phyloP scores from a whole-genome alignment of 1,140 invertebrate genomes.

The Drosophila suzukii region DNA sequence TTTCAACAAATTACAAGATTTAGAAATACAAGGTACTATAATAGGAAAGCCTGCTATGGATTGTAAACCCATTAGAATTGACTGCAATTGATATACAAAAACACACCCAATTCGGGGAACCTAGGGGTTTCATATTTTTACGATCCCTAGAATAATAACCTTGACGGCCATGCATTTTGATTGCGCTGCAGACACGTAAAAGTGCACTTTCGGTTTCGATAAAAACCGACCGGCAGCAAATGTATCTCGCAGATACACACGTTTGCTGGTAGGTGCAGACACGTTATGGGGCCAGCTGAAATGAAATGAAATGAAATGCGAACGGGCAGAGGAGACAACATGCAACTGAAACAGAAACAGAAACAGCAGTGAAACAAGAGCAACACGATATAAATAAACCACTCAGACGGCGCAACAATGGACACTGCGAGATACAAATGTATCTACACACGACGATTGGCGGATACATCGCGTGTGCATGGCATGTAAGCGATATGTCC shows the following conservation, averaged over 20 bases:
- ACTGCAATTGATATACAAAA: too few species aligned
- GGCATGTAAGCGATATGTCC: constrained; percentile 45
- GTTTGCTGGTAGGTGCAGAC: constrained; percentile 2
- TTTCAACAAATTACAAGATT: too few species aligned
- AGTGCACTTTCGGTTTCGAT: constrained; percentile 69
- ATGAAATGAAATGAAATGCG: constrained; percentile 69
- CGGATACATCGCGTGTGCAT: constrained; percentile 53
- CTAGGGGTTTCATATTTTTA: neutral
- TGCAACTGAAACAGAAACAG: constrained; percentile 35
- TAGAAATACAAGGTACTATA: too few species aligned
- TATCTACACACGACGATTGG: constrained; percentile 56
- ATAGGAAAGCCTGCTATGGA: too few species aligned
- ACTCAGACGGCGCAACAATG: constrained; percentile 36
- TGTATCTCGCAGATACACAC: constrained; percentile 41
- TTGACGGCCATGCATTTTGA: neutral
- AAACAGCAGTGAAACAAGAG: constrained; percentile 33
- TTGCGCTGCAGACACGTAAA: constrained; percentile 5
- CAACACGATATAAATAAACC: constrained; percentile 52
- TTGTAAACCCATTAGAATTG: neutral
- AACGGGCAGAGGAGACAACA: constrained; percentile 36
- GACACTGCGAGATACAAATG: constrained; percentile 41
- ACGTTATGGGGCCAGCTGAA: constrained; percentile 68
- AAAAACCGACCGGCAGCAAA: constrained; percentile 11
- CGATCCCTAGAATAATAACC: neutral
- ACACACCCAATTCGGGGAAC: neutral